These are phyloP conservation scores for Disparrhopalites patrizii DNA, from an alignment of 2,888 invertebrate genomes.

Conservation along the genomic window DNA sequence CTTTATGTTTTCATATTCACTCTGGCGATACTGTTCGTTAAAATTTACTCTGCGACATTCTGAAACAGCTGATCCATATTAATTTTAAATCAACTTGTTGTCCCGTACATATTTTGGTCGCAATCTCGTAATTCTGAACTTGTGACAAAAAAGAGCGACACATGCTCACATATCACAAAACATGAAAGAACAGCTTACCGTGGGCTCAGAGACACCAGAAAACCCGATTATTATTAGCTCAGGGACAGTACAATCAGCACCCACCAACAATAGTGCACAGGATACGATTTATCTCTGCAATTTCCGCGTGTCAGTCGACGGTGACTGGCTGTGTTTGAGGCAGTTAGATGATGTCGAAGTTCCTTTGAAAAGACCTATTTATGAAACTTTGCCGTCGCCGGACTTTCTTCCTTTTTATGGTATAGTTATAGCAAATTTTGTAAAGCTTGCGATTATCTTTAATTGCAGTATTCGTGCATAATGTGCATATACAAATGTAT, in stretches of 20 bases:
- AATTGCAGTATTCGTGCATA: too few relatives aligned
- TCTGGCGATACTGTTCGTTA: too few relatives aligned
- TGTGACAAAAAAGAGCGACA: too few relatives aligned
- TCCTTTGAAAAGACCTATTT: constrained; percentile 41
- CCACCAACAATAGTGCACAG: constrained; percentile 64
- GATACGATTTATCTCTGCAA: constrained; percentile 96
- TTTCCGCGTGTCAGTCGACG: constrained; percentile 94
- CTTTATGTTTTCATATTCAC: too few relatives aligned
- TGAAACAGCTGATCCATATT: too few relatives aligned
- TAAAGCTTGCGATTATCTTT: too few relatives aligned
- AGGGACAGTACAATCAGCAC: constrained; percentile 1
- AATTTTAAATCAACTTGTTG: too few relatives aligned
- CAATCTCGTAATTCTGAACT: too few relatives aligned
- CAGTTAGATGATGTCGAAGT: constrained; percentile 84
- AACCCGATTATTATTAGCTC: constrained; percentile 11
- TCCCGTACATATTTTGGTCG: too few relatives aligned
- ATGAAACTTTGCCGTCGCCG: constrained; percentile 59
- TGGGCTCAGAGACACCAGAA: constrained; percentile 4
- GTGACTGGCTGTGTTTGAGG: constrained; percentile 93
- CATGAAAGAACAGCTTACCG: constrained; percentile 23
- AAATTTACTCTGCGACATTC: too few relatives aligned
- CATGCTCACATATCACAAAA: neutral
- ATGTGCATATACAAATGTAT: too few relatives aligned
- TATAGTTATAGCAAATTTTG: too few relatives aligned
- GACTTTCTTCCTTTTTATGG: constrained; percentile 54